These are phyloP conservation scores for Pantherophis guttatus DNA, from an alignment of 2,113 vertebrate species.

Conservation along the genomic window DNA sequence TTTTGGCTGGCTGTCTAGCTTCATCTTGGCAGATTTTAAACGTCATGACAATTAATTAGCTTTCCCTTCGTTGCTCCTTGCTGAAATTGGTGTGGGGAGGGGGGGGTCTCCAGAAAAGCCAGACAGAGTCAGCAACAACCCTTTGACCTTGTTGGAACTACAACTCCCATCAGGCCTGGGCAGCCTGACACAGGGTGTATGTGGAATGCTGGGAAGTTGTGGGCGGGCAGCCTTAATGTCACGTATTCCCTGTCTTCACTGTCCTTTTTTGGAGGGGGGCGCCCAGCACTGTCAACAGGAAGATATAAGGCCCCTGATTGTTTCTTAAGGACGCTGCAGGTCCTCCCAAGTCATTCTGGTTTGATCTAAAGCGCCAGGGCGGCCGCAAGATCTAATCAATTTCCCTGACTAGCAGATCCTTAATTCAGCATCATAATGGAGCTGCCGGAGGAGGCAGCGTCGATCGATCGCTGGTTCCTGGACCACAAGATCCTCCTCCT, in stretches of 20 bases:
- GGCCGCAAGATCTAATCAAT: conserved; percentile 45
- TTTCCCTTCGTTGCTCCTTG: background rate
- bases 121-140: background rate
- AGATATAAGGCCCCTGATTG: conserved; percentile 34
- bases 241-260: too few species aligned
- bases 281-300: conserved; percentile 8
- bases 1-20: conserved; percentile 4
- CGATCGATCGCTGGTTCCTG: conserved; percentile 57
- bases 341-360: conserved; percentile 37
- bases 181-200: too few species aligned
- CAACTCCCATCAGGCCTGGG: too few species aligned
- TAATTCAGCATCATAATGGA: conserved; percentile 55
- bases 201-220: too few species aligned
- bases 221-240: too few species aligned
- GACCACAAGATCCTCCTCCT: conserved; percentile 47
- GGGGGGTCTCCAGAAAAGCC: background rate
- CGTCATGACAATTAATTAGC: conserved; percentile 7
- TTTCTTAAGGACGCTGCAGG: conserved; percentile 16
- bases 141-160: too few species aligned
- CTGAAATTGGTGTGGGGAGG: background rate
- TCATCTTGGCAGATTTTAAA: conserved; percentile 13
- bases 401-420: conserved; percentile 40
- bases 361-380: conserved; percentile 43
- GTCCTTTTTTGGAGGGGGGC: conserved; percentile 21
- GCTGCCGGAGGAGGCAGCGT: conserved; percentile 49